Percentiles rank a stretch among this genome's conserved stretches.
Conservation (phyloP, 2,888 invertebrate species). For the Abrostola tripartita region DNA sequence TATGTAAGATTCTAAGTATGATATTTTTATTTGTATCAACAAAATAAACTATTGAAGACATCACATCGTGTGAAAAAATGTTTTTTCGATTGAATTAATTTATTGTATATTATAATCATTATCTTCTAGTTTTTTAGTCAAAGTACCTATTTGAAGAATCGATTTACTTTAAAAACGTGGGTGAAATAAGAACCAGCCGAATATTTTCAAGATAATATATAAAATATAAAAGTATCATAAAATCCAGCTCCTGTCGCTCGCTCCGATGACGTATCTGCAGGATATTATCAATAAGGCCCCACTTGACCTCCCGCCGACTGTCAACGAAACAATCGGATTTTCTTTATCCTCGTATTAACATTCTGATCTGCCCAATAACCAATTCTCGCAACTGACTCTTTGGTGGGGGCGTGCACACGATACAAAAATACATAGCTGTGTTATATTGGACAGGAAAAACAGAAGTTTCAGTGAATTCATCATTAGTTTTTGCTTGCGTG, state of each 20-base stretch:
- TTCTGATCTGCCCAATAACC: constrained; percentile 62
- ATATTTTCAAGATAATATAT: neutral
- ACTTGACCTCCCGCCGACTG: constrained; percentile 46
- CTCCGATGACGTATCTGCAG: constrained; percentile 34
- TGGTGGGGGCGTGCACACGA: constrained; percentile 59
- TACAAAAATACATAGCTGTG: constrained; percentile 61
- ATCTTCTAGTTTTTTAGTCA: too few relatives aligned
- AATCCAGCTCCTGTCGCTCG: neutral
- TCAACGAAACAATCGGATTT: constrained; percentile 47
- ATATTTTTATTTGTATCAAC: too few relatives aligned
- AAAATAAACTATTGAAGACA: too few relatives aligned
- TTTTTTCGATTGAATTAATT: too few relatives aligned
- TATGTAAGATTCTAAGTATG: too few relatives aligned
- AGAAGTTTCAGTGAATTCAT: constrained; percentile 25
- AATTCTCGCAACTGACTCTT: constrained; percentile 63
- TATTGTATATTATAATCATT: too few relatives aligned
- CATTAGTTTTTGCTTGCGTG: neutral
- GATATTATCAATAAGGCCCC: constrained; percentile 43
- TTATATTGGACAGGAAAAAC: constrained; percentile 1
- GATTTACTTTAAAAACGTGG: constrained; percentile 1
- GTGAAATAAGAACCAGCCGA: neutral
- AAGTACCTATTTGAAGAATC: too few relatives aligned
- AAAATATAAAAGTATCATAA: neutral
- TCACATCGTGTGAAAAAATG: too few relatives aligned
- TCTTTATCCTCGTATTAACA: constrained; percentile 57